phyloP scores from a whole-genome alignment of 1,140 invertebrate genomes.

The Mylabris phalerata region DNA sequence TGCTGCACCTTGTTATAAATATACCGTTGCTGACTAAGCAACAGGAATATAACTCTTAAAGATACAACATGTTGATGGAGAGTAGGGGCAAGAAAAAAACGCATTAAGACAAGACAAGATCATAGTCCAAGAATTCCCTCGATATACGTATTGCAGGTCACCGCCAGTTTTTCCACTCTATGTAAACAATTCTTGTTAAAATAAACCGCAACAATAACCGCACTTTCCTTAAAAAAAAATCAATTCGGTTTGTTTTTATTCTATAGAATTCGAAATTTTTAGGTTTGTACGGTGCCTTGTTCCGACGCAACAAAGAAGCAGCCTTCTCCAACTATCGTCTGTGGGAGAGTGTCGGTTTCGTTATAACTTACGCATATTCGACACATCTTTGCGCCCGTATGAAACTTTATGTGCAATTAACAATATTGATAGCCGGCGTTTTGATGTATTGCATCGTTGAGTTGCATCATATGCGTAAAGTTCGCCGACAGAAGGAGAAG shows the following conservation, averaged over 20 bases:
- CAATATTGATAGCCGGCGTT: slow-evolving; percentile 70
- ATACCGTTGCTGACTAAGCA: slow-evolving; percentile 5
- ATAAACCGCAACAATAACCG: background rate
- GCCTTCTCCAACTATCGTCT: slow-evolving; percentile 94
- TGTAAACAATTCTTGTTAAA: background rate
- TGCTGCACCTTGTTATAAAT: background rate
- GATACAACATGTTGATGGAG: no score
- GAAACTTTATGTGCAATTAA: slow-evolving; percentile 85
- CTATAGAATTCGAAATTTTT: slow-evolving; percentile 30
- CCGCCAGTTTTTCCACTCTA: background rate
- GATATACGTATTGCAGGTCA: no score
- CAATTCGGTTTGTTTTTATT: background rate
- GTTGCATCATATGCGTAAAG: slow-evolving; percentile 70
- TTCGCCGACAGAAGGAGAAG: slow-evolving; percentile 59
- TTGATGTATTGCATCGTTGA: slow-evolving; percentile 78
- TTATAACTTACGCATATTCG: slow-evolving; percentile 84
- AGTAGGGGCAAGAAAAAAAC: no score
- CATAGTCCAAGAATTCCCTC: no score
- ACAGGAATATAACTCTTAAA: background rate
- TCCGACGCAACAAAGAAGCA: slow-evolving; percentile 86
- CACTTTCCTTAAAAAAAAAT: background rate
- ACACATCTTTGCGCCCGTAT: slow-evolving; percentile 80
- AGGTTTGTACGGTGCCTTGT: slow-evolving; percentile 89
- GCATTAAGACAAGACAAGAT: no score
- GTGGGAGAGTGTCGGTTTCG: slow-evolving; percentile 90